A percentile compares a stretch with the other conserved stretches of the same genome.
Evolutionary conservation across 2,797 vertebrate genomes (phyloP).

Genomic region (Ptychobarbus kaznakovi): DNA sequence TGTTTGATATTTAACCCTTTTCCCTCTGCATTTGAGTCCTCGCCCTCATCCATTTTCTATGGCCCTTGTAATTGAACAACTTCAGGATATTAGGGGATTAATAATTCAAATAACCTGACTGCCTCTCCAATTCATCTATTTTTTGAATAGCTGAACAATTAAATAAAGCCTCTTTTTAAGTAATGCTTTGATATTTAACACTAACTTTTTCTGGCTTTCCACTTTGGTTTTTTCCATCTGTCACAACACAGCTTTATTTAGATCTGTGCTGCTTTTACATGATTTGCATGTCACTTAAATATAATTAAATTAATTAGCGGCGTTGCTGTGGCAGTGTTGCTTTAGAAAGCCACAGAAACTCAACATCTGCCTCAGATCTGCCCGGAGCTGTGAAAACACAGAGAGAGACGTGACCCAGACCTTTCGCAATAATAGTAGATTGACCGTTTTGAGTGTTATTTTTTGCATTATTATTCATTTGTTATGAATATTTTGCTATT

Average conservation of each 20-base stretch:
- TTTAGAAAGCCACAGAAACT: background rate
- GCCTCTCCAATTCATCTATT: background rate
- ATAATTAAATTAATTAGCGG: background rate
- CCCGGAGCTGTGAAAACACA: background rate
- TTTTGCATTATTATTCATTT: background rate
- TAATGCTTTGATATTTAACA: background rate
- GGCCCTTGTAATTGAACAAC: constrained; percentile 10
- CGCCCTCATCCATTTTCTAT: no score
- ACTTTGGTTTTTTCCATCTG: constrained; percentile 15
- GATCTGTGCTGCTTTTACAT: background rate
- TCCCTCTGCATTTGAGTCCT: no score
- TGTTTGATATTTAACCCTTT: no score
- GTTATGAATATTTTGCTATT: background rate
- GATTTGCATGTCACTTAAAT: background rate
- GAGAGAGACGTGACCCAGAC: background rate
- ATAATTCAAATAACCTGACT: background rate
- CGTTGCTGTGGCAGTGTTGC: background rate
- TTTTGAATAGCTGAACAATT: background rate
- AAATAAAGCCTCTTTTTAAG: background rate
- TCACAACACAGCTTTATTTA: constrained; percentile 10
- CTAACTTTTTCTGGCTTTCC: background rate
- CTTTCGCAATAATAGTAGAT: background rate
- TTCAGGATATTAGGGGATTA: background rate
- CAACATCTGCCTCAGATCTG: background rate
- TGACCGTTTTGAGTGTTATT: background rate